Evolutionary conservation across 2,888 invertebrate species (phyloP).

Genomic region (Chymomyza amoena): DNA sequence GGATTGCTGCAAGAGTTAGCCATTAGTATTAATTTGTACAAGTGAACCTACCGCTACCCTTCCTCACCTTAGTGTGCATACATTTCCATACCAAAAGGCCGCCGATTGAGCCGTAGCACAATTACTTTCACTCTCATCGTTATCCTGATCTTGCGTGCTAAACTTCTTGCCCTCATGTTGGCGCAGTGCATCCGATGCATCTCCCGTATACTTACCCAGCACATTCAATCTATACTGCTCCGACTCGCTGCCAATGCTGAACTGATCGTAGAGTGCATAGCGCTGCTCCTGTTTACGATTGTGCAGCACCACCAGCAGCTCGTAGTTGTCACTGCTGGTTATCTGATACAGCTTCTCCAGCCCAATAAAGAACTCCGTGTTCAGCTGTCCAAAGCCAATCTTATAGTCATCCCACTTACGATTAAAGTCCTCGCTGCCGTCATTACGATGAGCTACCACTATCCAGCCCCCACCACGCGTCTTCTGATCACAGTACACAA

Average conservation of each 20-base stretch:
- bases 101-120: slow-evolving; percentile 47
- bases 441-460: slow-evolving; percentile 43
- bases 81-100: slow-evolving; percentile 53
- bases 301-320: slow-evolving; percentile 49
- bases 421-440: slow-evolving; percentile 52
- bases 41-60: no score
- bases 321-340: slow-evolving; percentile 44
- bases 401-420: slow-evolving; percentile 61
- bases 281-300: slow-evolving; percentile 51
- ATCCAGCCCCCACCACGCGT: slow-evolving; percentile 57
- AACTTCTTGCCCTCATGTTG: slow-evolving; percentile 54
- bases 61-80: slow-evolving; percentile 50
- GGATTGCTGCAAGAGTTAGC: slow-evolving; percentile 44
- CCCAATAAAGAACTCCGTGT: slow-evolving; percentile 54
- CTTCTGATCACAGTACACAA: slow-evolving; percentile 55
- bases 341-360: slow-evolving; percentile 55
- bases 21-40: not conserved
- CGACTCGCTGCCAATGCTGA: slow-evolving; percentile 50
- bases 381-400: slow-evolving; percentile 45
- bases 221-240: slow-evolving; percentile 56
- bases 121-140: slow-evolving; percentile 41
- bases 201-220: slow-evolving; percentile 46
- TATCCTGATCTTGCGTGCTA: slow-evolving; percentile 46
- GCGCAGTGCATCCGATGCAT: slow-evolving; percentile 51
- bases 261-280: slow-evolving; percentile 52